Evolutionary conservation across 2,113 vertebrate species (phyloP).

Genomic region (Madoqua kirkii): DNA sequence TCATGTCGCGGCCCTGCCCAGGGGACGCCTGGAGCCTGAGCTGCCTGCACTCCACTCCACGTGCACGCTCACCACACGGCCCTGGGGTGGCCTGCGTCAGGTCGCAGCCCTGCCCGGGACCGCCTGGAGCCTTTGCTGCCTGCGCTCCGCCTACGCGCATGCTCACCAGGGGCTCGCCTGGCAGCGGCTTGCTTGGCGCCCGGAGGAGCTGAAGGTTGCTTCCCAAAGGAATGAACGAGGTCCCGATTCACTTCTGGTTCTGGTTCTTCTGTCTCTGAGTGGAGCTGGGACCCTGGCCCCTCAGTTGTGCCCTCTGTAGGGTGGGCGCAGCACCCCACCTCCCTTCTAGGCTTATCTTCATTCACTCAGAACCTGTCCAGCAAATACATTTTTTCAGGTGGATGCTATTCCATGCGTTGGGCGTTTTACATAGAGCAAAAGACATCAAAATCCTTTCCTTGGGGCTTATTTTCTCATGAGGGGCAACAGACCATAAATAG

Average conservation of each 20-base stretch:
- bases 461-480: neutral
- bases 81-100: no score
- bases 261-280: neutral
- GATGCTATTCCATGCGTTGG: neutral
- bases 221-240: neutral
- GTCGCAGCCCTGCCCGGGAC: fast-evolving
- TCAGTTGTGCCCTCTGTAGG: neutral
- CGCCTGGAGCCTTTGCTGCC: no score
- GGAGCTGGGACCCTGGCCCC: neutral
- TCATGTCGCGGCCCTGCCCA: fast-evolving
- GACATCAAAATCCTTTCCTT: neutral
- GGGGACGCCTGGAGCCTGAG: no score
- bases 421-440: neutral
- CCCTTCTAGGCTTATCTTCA: neutral
- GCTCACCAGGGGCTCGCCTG: neutral
- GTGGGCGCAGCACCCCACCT: neutral
- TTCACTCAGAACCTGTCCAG: neutral
- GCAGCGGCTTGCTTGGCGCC: neutral
- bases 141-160: fast-evolving
- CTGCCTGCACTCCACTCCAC: neutral
- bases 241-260: neutral
- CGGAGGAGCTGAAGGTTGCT: neutral
- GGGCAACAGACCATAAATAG: neutral
- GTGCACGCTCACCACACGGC: neutral
- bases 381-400: neutral